Evolutionary conservation across 2,888 invertebrate genomes (phyloP), one percentile per base, ranked within the genome.

Genomic region (Drosophila neotestacea): DNA sequence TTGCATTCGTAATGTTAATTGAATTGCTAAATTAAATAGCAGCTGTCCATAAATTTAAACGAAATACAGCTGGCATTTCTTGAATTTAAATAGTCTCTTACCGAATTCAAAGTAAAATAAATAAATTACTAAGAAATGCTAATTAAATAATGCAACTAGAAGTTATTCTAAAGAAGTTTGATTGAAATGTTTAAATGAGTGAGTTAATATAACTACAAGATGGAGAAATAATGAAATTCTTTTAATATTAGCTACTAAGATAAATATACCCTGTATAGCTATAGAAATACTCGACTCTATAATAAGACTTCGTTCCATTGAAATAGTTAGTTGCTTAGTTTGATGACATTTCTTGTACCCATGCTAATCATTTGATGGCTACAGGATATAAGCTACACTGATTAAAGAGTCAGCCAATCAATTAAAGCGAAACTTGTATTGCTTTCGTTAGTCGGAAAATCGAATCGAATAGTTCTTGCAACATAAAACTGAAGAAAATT

Each of bases 1-100:
- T 50, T 13, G 5, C 73, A 38, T 13, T 4, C 10, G 22, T 34
- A 44, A 30, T 41, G 41, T 52, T 58, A 54, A 58, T 63, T 63
- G 38, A 70, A 56, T 63, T 47, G 30, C 7, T 9, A 34, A 52
- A 38, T 47, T 7, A 38, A 58, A 48, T 28, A 32, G 32, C 6
- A 32, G 9, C 6, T 7, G 6, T 7, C 32, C 2, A 3, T 32
- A 7, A 32, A 32, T 32, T 32, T 7, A 27, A 46, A 30, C 22
- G 11, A 27, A 50, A 36, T 50, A 4, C 28, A 70, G 22, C 41
- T 41, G 41, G 27, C n/a, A 13, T 38, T 47, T 16, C 16, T 16
- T 16, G 16, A 16, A 52, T 48, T 52, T 41, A 1, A 46, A 41
- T 54, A 16, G 32, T 16, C 42, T 3, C 32, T 32, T n/a, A 47